Base-by-base conservation (phyloP, 2,797 vertebrate species). In the Falco peregrinus region DNA sequence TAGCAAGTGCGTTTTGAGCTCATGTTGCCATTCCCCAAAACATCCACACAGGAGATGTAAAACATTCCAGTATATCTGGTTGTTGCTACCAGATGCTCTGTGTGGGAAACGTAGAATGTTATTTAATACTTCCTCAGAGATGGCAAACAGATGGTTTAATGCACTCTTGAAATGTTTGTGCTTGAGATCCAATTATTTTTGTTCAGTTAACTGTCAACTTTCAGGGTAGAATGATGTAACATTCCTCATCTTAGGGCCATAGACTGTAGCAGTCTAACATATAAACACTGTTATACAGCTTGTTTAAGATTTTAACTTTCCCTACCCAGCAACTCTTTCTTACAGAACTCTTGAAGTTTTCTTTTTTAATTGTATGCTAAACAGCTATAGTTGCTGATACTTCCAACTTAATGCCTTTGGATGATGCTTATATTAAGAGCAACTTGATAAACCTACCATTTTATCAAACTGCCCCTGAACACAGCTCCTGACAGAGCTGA, bases 61-160 rank as follows among this genome's bases (percentile, higher is more conserved):
- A 95, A 77, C 25, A 56, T 4, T 79, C 7, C 35, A 59, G 25
- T 67, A 80, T 74, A 57, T 80, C 59, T 95, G n/a, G 29, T 41
- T 93, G 33, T 33, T 96, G 17, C 39, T 84, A 91, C 39, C 84
- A 95, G 71, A 39, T 91, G 56, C 31, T 94, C 19, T 65, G 16
- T 65, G 63, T 82, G 24, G 53, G n/a, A 85, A 93, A 83, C 0
- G 0, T 65, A 89, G 61, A 71, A 60, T 86, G 84, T 90, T 91
- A 85, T 93, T 95, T 87, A 93, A 91, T 90, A 89, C 22, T 68
- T 91, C 61, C 45, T 93, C 80, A 91, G 79, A 91, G 37, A 77
- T 71, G 37, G 28, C n/a, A 88, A 94, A 83, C 93, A 93, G 89
- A 92, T 91, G 89, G 56, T 88, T 95, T 91, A 80, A 94, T 35